phyloP scores from a whole-genome alignment of 1,140 invertebrate species.

The Drosophila lacertosa region DNA sequence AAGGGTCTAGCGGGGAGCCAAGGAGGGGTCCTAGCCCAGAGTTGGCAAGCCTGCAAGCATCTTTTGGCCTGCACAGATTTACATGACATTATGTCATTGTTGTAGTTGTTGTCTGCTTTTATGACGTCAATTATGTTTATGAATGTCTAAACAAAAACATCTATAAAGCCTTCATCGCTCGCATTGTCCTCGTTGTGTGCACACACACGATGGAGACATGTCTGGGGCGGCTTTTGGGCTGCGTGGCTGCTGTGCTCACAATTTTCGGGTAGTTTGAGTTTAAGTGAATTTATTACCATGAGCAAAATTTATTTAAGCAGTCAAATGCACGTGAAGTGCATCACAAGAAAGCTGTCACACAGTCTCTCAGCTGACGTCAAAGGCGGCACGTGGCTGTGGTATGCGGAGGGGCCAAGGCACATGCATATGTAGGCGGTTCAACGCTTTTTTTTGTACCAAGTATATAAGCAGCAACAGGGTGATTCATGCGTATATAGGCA shows the following conservation, averaged over 20 bases:
- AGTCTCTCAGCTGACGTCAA: constrained; percentile 42
- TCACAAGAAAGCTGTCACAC: constrained; percentile 76
- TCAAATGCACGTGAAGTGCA: constrained; percentile 81
- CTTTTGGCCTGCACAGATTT: constrained; percentile 63
- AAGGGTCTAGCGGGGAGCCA: not conserved
- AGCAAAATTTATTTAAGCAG: constrained; percentile 81
- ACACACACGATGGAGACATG: constrained; percentile 2
- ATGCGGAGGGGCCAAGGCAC: constrained; percentile 2
- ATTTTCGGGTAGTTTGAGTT: constrained; percentile 64
- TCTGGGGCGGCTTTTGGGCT: too few relatives aligned
- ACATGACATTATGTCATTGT: constrained; percentile 81
- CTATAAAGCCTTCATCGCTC: constrained; percentile 64
- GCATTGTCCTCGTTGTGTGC: constrained; percentile 43
- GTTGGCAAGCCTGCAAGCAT: not conserved
- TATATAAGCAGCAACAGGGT: constrained; percentile 19
- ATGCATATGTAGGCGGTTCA: constrained; percentile 52
- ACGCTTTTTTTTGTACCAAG: constrained; percentile 19
- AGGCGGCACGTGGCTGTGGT: constrained; percentile 15
- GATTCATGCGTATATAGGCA: not conserved
- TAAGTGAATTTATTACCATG: constrained; percentile 82
- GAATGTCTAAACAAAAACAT: constrained; percentile 82
- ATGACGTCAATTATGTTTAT: constrained; percentile 82
- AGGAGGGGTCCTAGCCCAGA: not conserved
- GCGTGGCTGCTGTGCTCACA: not conserved
- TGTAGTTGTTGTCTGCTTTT: constrained; percentile 71